These are phyloP conservation scores for Hololepta plana DNA, from an alignment of 2,888 invertebrate genomes.

Conservation along the genomic window DNA sequence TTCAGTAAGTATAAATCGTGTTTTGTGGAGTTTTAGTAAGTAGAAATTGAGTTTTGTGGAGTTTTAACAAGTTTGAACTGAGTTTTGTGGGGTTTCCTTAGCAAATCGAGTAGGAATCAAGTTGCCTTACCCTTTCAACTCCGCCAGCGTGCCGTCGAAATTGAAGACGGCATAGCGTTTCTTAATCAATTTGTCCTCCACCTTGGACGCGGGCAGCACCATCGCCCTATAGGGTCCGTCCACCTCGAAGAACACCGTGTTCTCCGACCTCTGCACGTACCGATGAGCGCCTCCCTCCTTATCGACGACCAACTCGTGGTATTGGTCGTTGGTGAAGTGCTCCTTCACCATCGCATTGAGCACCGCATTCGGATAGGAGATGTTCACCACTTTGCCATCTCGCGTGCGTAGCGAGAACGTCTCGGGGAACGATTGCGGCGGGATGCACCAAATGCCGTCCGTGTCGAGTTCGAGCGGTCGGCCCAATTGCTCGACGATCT, in stretches of 20 bases:
- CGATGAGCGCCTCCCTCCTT: slow-evolving; percentile 37
- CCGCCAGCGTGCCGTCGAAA: slow-evolving; percentile 91
- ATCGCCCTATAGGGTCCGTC: slow-evolving; percentile 97
- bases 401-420: slow-evolving; percentile 69
- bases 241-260: slow-evolving; percentile 98
- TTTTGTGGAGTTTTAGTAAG: too few relatives aligned
- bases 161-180: slow-evolving; percentile 98
- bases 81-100: too few relatives aligned
- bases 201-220: slow-evolving; percentile 96
- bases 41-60: too few relatives aligned
- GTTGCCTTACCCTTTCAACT: slow-evolving; percentile 79
- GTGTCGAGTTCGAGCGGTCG: slow-evolving; percentile 94
- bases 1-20: too few relatives aligned
- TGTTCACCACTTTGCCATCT: slow-evolving; percentile 71
- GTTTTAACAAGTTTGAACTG: too few relatives aligned
- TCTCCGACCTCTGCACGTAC: slow-evolving; percentile 71
- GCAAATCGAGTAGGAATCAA: too few relatives aligned
- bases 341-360: slow-evolving; percentile 93
- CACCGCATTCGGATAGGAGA: slow-evolving; percentile 94
- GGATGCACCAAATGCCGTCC: slow-evolving; percentile 97
- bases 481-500: slow-evolving; percentile 88
- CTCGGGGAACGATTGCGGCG: slow-evolving; percentile 94
- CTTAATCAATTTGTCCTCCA: slow-evolving; percentile 94
- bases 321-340: slow-evolving; percentile 90
- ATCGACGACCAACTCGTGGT: slow-evolving; percentile 76